Percentiles rank a stretch among this genome's conserved stretches.
phyloP scores from a whole-genome alignment of 2,113 vertebrate species.

The Calyptomena viridis region DNA sequence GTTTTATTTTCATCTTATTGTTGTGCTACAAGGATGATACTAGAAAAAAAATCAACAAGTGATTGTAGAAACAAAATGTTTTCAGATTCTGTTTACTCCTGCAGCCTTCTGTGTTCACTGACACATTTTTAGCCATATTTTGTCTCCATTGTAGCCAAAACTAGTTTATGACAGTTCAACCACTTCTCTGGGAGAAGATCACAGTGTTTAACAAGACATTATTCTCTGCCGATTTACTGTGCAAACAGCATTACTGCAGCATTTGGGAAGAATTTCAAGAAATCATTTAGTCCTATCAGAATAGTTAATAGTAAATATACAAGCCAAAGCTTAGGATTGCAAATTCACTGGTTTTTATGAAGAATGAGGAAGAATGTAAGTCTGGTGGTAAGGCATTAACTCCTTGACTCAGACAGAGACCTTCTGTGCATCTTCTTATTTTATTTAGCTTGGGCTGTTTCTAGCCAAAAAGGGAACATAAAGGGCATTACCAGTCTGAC shows the following conservation, averaged over 20 bases:
- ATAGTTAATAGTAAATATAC: not conserved
- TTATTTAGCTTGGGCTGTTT: not conserved
- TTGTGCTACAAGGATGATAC: not conserved
- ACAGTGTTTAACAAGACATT: not conserved
- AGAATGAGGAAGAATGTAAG: not conserved
- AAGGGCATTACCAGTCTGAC: not conserved
- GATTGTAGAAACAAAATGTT: not conserved
- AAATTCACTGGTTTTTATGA: not conserved
- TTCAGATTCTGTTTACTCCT: not conserved
- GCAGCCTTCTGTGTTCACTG: not conserved
- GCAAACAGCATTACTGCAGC: not conserved
- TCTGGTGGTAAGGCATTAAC: not conserved
- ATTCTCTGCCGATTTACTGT: fast-evolving
- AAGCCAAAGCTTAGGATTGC: not conserved
- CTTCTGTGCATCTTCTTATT: not conserved
- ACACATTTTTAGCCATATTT: not conserved
- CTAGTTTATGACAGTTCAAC: not conserved
- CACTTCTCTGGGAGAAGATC: not conserved
- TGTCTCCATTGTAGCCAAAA: not conserved
- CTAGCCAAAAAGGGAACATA: not conserved
- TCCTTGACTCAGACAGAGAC: not conserved
- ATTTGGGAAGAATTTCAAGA: not conserved
- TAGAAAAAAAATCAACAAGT: not conserved
- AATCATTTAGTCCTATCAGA: not conserved
- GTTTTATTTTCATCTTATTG: constrained; percentile 1